Conservation (phyloP, 2,888 invertebrate genomes). For the Seladonia tumulorum region DNA sequence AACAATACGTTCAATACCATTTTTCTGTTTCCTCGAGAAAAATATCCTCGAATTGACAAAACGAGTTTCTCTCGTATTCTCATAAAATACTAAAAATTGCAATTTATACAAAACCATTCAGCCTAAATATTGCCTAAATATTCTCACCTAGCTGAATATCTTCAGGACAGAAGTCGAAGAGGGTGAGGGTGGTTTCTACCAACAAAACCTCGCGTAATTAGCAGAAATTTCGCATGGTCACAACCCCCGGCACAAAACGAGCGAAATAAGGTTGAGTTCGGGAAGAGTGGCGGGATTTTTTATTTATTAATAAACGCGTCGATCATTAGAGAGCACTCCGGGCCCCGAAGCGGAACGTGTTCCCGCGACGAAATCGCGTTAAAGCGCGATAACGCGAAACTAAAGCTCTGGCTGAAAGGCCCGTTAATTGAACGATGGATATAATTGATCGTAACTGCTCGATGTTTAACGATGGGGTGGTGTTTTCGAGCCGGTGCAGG, state of each 20-base stretch:
- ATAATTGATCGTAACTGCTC: constrained; percentile 46
- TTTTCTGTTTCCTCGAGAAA: too few species aligned
- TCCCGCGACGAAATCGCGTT: constrained; percentile 21
- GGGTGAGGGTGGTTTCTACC: neutral
- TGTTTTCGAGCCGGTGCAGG: neutral
- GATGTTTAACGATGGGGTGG: constrained; percentile 2
- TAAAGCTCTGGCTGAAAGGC: constrained; percentile 30
- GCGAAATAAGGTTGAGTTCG: neutral
- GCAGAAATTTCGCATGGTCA: neutral
- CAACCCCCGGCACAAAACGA: neutral
- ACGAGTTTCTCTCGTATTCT: too few species aligned
- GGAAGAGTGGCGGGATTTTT: neutral
- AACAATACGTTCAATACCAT: too few species aligned
- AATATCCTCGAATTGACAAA: too few species aligned
- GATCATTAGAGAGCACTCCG: constrained; percentile 24
- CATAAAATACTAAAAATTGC: neutral
- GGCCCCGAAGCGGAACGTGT: neutral
- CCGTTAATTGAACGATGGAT: constrained; percentile 45
- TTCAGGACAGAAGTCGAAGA: neutral
- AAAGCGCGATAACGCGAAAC: constrained; percentile 36
- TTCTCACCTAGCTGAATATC: neutral
- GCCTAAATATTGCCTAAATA: neutral
- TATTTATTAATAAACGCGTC: constrained; percentile 21
- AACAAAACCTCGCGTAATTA: neutral
- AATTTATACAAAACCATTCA: neutral